Percentiles rank a stretch among this genome's conserved stretches.
These are phyloP conservation scores for Bradypodion ventrale DNA, from an alignment of 2,797 vertebrate genomes.

Conservation along the genomic window DNA sequence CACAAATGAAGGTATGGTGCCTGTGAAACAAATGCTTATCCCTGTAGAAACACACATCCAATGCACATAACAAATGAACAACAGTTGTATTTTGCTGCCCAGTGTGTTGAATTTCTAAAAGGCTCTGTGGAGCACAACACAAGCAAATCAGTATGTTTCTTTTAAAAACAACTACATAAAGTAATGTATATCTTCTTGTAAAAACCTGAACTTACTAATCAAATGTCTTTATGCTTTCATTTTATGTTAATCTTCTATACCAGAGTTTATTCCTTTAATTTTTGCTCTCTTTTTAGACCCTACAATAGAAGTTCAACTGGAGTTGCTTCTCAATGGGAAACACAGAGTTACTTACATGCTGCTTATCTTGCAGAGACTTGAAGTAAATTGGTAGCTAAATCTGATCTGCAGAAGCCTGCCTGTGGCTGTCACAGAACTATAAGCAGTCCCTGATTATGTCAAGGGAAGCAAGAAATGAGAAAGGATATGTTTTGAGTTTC, in stretches of 20 bases:
- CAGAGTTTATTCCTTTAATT: neutral
- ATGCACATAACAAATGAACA: neutral
- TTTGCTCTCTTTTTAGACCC: neutral
- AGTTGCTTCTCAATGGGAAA: neutral
- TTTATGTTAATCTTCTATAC: neutral
- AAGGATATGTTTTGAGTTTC: neutral
- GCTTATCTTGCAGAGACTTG: neutral
- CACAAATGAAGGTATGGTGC: neutral
- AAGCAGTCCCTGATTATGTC: constrained; percentile 21
- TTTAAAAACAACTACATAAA: neutral
- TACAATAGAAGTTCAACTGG: neutral
- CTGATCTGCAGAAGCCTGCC: constrained; percentile 8
- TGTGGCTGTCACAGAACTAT: constrained; percentile 15
- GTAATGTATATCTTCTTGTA: neutral
- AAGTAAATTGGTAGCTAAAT: constrained; percentile 10
- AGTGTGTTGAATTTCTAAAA: neutral
- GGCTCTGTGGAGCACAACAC: neutral
- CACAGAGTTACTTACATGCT: neutral
- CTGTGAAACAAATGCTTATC: neutral
- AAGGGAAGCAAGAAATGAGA: constrained; percentile 12
- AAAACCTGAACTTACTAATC: neutral
- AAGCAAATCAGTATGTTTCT: neutral
- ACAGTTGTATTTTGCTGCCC: neutral
- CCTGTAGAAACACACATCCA: neutral
- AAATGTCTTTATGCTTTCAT: neutral